phyloP scores from a whole-genome alignment of 2,888 invertebrate genomes.

The Cryptus viduatorius region DNA sequence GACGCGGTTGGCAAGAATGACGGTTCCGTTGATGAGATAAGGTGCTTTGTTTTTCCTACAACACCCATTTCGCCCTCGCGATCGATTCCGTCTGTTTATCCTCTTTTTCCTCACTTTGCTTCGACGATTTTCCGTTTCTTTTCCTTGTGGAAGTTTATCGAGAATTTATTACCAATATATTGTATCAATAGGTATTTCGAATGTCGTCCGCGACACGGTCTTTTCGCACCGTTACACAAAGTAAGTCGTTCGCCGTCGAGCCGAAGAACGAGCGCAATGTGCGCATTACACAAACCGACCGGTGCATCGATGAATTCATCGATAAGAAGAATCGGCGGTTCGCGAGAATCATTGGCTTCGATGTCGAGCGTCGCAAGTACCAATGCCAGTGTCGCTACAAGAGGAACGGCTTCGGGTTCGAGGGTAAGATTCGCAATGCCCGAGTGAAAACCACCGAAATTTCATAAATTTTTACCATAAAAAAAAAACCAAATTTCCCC shows the following conservation, averaged over 20 bases:
- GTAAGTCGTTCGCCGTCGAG: constrained; percentile 94
- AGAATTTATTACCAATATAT: neutral
- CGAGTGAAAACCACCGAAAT: constrained; percentile 71
- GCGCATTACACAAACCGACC: constrained; percentile 88
- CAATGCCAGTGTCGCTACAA: constrained; percentile 82
- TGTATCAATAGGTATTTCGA: constrained; percentile 93
- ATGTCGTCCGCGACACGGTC: constrained; percentile 95
- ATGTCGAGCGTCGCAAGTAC: constrained; percentile 83
- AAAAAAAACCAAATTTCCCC: neutral
- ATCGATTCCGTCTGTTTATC: neutral
- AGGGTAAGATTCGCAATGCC: constrained; percentile 90
- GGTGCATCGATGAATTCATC: constrained; percentile 87
- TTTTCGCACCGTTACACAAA: constrained; percentile 97
- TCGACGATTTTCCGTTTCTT: neutral
- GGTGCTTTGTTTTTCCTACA: constrained; percentile 86
- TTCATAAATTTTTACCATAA: neutral
- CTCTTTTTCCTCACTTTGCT: neutral
- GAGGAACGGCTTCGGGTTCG: constrained; percentile 88
- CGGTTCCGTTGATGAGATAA: constrained; percentile 96
- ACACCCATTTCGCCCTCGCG: neutral
- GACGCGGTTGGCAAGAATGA: constrained; percentile 98
- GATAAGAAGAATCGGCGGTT: constrained; percentile 90
- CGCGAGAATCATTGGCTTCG: constrained; percentile 93
- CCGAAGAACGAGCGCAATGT: constrained; percentile 87
- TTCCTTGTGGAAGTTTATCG: neutral